phyloP scores from a whole-genome alignment of 2,888 invertebrate species.

The Pyralis farinalis region DNA sequence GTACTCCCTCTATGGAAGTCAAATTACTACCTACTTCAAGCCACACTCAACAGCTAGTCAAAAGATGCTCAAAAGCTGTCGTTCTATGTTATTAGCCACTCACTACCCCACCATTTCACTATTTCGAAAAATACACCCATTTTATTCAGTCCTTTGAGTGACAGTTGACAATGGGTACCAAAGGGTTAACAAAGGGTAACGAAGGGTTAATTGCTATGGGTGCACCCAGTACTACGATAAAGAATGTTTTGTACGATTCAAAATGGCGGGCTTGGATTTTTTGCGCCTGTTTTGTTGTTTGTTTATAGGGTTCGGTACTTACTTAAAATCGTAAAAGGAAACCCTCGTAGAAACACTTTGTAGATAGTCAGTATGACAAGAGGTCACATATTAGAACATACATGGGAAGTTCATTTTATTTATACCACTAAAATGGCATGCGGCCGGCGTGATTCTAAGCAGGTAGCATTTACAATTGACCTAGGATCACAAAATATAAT shows the following conservation, averaged over 20 bases:
- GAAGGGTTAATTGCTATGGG: slow-evolving; percentile 75
- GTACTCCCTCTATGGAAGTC: slow-evolving; percentile 20
- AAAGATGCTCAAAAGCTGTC: slow-evolving; percentile 59
- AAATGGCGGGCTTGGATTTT: slow-evolving; percentile 38
- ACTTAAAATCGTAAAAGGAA: too few relatives aligned
- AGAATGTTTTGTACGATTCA: slow-evolving; percentile 30
- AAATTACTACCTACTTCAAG: slow-evolving; percentile 29
- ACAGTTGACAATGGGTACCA: slow-evolving; percentile 75
- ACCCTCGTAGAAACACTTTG: too few relatives aligned
- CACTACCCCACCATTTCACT: slow-evolving; percentile 48
- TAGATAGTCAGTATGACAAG: too few relatives aligned
- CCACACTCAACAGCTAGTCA: slow-evolving; percentile 16
- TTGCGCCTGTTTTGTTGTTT: slow-evolving; percentile 1
- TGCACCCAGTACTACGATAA: slow-evolving; percentile 38
- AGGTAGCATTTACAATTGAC: too few relatives aligned
- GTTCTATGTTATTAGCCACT: slow-evolving; percentile 63
- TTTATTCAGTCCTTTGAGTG: slow-evolving; percentile 62
- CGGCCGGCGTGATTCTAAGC: too few relatives aligned
- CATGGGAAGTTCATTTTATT: too few relatives aligned
- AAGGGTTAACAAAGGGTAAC: slow-evolving; percentile 68
- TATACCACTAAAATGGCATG: too few relatives aligned
- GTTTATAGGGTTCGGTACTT: too few relatives aligned
- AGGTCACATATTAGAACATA: too few relatives aligned
- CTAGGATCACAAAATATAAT: too few relatives aligned
- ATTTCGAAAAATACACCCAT: slow-evolving; percentile 67